Evolutionary conservation across 2,797 vertebrate genomes (phyloP), one percentile per base, ranked within the genome.

Genomic region (Trematomus bernacchii): DNA sequence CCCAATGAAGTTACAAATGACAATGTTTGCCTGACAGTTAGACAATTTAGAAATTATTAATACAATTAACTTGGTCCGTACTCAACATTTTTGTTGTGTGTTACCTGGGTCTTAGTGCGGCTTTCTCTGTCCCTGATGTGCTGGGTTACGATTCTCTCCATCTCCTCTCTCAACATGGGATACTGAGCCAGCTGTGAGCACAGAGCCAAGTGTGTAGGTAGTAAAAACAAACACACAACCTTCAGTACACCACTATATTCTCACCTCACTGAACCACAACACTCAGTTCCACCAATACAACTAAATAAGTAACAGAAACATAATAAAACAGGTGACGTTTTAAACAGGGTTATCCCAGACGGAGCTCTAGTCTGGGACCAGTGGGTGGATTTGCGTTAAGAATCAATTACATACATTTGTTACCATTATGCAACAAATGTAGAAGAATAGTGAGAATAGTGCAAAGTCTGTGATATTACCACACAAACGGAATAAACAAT

Each of bases 71-170:
- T 40, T 54, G 0, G 15, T 71, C 23, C 15, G 42, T 42, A 48
- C 42, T 71, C 23, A 9, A 10, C 18, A n/a, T 4, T 58, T 19
- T 53, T 63, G 2, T 14, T 54, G 10, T 69, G 30, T 50, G 78
- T 86, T 91, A 98, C 98, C 97, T 99, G 98, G 4, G 94, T 91
- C 87, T 99, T 99, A 55, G 98, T 97, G 86, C 96, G 96, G 50
- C 92, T 97, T 87, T 99, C 98, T 3, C 98, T 92, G 81, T 99
- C 98, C 3, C 98, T 96, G 92, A 99, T 99, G 84, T 99, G 95
- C 57, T 98, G 98, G 18, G 98, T 99, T 60, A 99, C 98, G 0
- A 99, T 99, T 77, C 97, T 96, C 83, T 99, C 98, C 98, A 99
- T 99, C 93, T 99, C 98, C 86, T 99, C 98, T 46, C 98, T 96